These are phyloP conservation scores for Tetragnatha versicolor DNA, from an alignment of 1,140 invertebrate species.

Conservation along the genomic window DNA sequence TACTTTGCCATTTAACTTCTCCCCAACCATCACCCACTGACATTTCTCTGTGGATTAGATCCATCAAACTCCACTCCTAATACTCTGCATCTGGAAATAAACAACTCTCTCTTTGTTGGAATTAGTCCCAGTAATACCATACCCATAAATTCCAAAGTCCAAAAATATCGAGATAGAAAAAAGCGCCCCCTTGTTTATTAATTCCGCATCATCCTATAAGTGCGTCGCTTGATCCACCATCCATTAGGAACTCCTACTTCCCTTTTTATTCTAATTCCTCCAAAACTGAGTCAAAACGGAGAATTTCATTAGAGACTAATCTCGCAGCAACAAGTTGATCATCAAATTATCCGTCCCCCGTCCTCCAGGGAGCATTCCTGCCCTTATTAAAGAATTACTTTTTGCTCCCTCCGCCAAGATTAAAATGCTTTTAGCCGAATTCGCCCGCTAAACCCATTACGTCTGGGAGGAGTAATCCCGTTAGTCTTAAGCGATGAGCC, in stretches of 20 bases:
- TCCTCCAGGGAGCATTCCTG: background rate
- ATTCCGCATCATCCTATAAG: too few species aligned
- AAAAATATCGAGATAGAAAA: too few species aligned
- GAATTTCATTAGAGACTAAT: slow-evolving; percentile 40
- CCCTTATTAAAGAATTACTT: slow-evolving; percentile 47
- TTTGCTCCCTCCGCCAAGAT: slow-evolving; percentile 26
- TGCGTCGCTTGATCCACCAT: too few species aligned
- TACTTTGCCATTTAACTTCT: background rate
- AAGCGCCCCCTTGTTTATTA: too few species aligned
- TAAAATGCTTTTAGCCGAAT: slow-evolving; percentile 53
- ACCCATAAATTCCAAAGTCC: too few species aligned
- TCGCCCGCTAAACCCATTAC: slow-evolving; percentile 47
- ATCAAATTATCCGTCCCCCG: slow-evolving; percentile 27
- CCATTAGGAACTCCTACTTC: too few species aligned
- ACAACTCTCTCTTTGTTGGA: too few species aligned
- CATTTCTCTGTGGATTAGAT: background rate
- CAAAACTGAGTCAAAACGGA: background rate
- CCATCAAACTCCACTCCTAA: too few species aligned
- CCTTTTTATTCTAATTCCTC: too few species aligned
- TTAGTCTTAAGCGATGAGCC: slow-evolving; percentile 29
- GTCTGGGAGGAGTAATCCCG: slow-evolving; percentile 34
- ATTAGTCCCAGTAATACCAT: too few species aligned
- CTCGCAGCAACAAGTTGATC: slow-evolving; percentile 6
- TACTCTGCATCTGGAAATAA: too few species aligned
- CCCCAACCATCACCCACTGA: background rate